Conservation (phyloP, 2,888 invertebrate species). For the Eupithecia centaureata region DNA sequence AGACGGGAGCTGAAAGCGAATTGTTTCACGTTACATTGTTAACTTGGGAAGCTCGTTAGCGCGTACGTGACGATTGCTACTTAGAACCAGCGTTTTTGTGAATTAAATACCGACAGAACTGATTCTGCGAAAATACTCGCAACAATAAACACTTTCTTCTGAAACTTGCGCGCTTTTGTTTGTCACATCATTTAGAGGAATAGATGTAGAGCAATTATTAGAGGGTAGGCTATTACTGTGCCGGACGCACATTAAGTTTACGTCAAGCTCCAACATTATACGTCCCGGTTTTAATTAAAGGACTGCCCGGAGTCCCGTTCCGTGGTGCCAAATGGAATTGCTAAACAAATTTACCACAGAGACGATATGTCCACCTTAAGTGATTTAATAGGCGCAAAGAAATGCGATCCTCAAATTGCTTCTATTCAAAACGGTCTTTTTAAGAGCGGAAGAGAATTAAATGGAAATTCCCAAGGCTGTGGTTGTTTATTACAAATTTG, state of each 20-base stretch:
- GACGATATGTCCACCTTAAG: constrained; percentile 83
- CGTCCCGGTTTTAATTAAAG: constrained; percentile 82
- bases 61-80: constrained; percentile 78
- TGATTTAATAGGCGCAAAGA: constrained; percentile 84
- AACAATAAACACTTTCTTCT: constrained; percentile 36
- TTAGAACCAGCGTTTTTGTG: constrained; percentile 65
- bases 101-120: constrained; percentile 70
- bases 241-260: constrained; percentile 81
- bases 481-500: constrained; percentile 11
- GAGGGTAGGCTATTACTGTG: constrained; percentile 74
- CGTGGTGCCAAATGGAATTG: constrained; percentile 80
- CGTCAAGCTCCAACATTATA: constrained; percentile 77
- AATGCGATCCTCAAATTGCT: constrained; percentile 76
- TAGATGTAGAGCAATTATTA: constrained; percentile 79
- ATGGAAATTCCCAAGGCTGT: constrained; percentile 43
- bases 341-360: constrained; percentile 82
- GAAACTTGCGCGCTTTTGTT: constrained; percentile 21
- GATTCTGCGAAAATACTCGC: constrained; percentile 45
- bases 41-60: constrained; percentile 80
- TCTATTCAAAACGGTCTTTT: constrained; percentile 63
- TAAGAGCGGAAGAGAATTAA: constrained; percentile 42
- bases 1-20: constrained; percentile 55
- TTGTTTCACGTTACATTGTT: constrained; percentile 80
- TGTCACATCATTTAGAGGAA: constrained; percentile 63
- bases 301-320: constrained; percentile 71